These are phyloP conservation scores for Drosophila neocordata DNA, from an alignment of 1,140 invertebrate genomes.

Conservation along the genomic window DNA sequence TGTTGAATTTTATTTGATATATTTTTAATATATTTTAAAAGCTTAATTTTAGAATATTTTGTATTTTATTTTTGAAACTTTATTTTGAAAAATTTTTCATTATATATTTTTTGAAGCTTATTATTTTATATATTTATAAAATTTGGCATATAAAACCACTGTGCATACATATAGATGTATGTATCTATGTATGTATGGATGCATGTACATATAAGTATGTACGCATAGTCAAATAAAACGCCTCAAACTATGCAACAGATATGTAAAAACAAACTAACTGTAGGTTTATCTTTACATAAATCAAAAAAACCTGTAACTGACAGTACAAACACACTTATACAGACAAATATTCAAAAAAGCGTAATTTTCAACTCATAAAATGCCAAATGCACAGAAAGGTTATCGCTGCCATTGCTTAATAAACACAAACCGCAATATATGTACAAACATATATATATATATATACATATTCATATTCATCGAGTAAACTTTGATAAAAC, in stretches of 20 bases:
- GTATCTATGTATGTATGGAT: neutral
- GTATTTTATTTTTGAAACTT: too few species aligned
- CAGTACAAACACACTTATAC: constrained; percentile 16
- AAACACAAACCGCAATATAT: constrained; percentile 21
- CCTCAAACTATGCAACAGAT: constrained; percentile 15
- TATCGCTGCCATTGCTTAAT: constrained; percentile 35
- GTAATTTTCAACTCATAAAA: constrained; percentile 22
- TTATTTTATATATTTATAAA: too few species aligned
- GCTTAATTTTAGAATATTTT: too few species aligned
- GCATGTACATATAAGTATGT: neutral
- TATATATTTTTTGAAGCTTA: too few species aligned
- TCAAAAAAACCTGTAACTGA: constrained; percentile 61
- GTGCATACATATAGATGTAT: neutral
- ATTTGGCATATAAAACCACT: too few species aligned
- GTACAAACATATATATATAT: neutral
- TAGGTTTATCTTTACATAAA: constrained; percentile 54
- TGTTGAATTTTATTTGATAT: too few species aligned
- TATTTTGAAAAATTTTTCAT: too few species aligned
- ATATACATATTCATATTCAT: constrained; percentile 17
- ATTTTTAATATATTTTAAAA: too few species aligned
- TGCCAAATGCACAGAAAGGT: constrained; percentile 53
- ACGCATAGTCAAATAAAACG: neutral
- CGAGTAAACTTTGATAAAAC: constrained; percentile 2
- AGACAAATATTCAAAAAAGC: constrained; percentile 1
- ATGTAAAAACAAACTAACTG: constrained; percentile 33